Percentiles rank a stretch among this genome's conserved stretches.
Evolutionary conservation across 2,888 invertebrate genomes (phyloP).

Genomic region (Chrysopilus asiliformis): DNA sequence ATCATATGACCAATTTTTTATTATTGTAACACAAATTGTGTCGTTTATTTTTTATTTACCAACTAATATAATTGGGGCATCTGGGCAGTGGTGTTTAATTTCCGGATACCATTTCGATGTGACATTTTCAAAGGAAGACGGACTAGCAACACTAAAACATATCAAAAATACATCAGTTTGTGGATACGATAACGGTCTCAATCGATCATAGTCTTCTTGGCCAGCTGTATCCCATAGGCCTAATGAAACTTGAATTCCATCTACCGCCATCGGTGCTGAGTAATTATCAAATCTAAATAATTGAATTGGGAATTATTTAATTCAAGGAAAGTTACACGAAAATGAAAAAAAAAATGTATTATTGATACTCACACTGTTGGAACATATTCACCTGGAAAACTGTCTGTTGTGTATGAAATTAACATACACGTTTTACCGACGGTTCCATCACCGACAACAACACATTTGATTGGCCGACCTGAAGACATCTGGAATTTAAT

Average conservation of each 20-base stretch:
- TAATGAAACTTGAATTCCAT: slow-evolving; percentile 90
- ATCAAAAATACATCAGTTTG: slow-evolving; percentile 99
- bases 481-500: slow-evolving; percentile 58
- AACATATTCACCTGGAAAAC: slow-evolving; percentile 89
- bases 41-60: slow-evolving; percentile 47
- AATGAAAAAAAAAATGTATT: slow-evolving; percentile 2
- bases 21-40: too few species aligned
- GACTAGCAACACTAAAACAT: slow-evolving; percentile 98
- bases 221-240: slow-evolving; percentile 98
- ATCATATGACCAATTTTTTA: too few species aligned
- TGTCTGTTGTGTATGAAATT: slow-evolving; percentile 84
- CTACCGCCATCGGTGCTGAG: slow-evolving; percentile 97
- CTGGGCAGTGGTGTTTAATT: slow-evolving; percentile 99
- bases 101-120: slow-evolving; percentile 99
- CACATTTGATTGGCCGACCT: slow-evolving; percentile 84
- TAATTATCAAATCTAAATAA: slow-evolving; percentile 99
- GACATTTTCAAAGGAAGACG: slow-evolving; percentile 98
- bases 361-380: slow-evolving; percentile 72
- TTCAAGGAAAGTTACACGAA: slow-evolving; percentile 2
- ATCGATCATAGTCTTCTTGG: slow-evolving; percentile 93
- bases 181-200: slow-evolving; percentile 92
- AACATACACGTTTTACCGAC: slow-evolving; percentile 91
- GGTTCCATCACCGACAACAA: slow-evolving; percentile 85
- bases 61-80: slow-evolving; percentile 96
- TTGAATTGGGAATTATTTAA: too few species aligned